Evolutionary conservation across 2,797 vertebrate genomes (phyloP), one percentile per base, ranked within the genome.

Genomic region (Thripadectes ignobilis): DNA sequence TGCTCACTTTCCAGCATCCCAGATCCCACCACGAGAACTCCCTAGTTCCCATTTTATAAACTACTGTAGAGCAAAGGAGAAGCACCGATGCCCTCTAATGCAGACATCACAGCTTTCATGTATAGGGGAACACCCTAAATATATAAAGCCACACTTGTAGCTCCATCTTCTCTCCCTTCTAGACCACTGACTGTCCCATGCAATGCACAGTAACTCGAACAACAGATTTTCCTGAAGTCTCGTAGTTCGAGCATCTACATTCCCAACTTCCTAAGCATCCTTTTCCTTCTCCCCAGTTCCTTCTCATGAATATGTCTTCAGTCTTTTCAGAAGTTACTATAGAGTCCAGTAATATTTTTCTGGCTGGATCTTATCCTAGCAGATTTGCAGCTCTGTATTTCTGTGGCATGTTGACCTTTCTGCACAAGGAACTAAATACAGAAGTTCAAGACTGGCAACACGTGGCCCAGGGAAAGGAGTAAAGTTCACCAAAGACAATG

Each of bases 11-110:
- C 29, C 38, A 72, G 19, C 21, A 41, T 9, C 21, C 27, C 58
- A 67, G 0, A 8, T 26, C 18, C 32, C 32, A 38, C 8, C 30
- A 38, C 0, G 0, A 65, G 7, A 49, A 3, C 3, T 68, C 29
- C 45, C 7, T 54, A 34, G 9, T 57, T 68, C 51, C 46, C 27
- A 16, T 41, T 23, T 27, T 13, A 41, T 6, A 17, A 62, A 41
- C 32, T 24, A 3, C 1, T 82, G 38, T 46, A 78, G n/a, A 34
- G 7, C 3, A 38, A 43, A 58, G 19, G 22, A 74, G 36, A 61
- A 36, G 19, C n/a, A 59, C 19, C 4, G 9, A 32, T 9, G 2
- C 10, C 15, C 6, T 43, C 34, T 46, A 23, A 49, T 67, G 34
- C 71, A 59, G 16, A 57, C 26, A 43, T 24, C 45, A 14, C 51